Conservation (phyloP, 2,888 invertebrate species). For the Lasius fuliginosus region DNA sequence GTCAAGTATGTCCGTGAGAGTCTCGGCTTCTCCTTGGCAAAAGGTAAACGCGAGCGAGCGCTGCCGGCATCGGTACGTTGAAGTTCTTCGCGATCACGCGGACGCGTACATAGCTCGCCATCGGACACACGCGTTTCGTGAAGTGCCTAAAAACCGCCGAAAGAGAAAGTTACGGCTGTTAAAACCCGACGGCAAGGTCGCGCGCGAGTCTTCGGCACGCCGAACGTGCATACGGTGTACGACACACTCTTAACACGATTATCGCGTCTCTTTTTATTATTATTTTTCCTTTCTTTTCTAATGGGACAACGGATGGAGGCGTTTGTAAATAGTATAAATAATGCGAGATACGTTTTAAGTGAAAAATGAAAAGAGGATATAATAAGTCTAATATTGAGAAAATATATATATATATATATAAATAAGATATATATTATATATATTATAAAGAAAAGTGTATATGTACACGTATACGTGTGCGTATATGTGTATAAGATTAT, state of each 20-base stretch:
- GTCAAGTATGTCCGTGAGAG: background rate
- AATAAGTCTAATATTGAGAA: conserved; percentile 84
- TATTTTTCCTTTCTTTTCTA: conserved; percentile 8
- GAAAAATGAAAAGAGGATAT: conserved; percentile 77
- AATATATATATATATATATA: conserved; percentile 84
- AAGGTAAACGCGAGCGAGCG: conserved; percentile 5
- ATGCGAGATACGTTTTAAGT: conserved; percentile 79
- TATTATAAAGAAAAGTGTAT: conserved; percentile 55
- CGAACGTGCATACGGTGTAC: conserved; percentile 59
- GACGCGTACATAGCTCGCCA: conserved; percentile 25
- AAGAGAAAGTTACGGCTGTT: conserved; percentile 48
- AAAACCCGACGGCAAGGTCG: conserved; percentile 26
- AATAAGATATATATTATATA: conserved; percentile 83
- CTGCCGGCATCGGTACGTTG: conserved; percentile 17
- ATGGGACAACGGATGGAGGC: conserved; percentile 41
- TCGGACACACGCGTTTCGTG: conserved; percentile 46
- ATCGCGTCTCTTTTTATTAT: conserved; percentile 15
- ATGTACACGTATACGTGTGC: conserved; percentile 70
- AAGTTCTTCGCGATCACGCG: conserved; percentile 21
- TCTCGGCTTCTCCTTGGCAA: background rate
- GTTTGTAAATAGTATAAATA: conserved; percentile 85
- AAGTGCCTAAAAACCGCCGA: conserved; percentile 54
- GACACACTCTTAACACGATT: conserved; percentile 28
- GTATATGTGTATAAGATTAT: conserved; percentile 77
- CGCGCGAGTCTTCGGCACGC: conserved; percentile 57